phyloP scores from a whole-genome alignment of 2,888 invertebrate species.

The Machimus atricapillus region DNA sequence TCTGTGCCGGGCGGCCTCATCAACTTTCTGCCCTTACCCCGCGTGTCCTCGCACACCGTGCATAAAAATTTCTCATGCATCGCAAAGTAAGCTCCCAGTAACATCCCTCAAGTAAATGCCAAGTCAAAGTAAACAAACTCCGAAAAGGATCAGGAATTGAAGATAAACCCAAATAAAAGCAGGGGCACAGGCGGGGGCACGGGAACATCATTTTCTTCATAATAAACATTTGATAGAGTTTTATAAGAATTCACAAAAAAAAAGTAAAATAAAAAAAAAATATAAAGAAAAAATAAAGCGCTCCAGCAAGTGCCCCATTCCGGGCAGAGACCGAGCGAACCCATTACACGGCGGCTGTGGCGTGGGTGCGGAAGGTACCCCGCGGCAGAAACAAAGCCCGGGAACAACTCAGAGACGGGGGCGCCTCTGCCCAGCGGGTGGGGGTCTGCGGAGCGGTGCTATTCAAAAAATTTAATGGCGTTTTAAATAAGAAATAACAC shows the following conservation, averaged over 20 bases:
- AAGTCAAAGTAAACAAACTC: slow-evolving; percentile 38
- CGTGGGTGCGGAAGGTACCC: not conserved
- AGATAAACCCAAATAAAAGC: slow-evolving; percentile 35
- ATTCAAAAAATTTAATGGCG: slow-evolving; percentile 42
- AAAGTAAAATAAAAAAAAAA: not conserved
- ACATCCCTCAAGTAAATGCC: slow-evolving; percentile 38
- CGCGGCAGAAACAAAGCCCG: slow-evolving; percentile 15
- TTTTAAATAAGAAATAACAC: slow-evolving; percentile 41
- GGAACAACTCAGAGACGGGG: not conserved
- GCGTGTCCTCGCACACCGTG: not conserved
- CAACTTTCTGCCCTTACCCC: not conserved
- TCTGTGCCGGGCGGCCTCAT: not conserved
- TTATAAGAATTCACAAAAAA: slow-evolving; percentile 40
- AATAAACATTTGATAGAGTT: slow-evolving; percentile 40
- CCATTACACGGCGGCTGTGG: not conserved
- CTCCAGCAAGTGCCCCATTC: slow-evolving; percentile 12
- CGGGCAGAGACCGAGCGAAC: not conserved
- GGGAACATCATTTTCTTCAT: slow-evolving; percentile 37
- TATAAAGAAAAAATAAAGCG: not conserved
- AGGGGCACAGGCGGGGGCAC: not conserved
- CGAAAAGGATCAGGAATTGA: slow-evolving; percentile 37
- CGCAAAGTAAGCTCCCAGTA: slow-evolving; percentile 24
- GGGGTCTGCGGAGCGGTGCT: slow-evolving; percentile 8
- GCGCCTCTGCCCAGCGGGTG: not conserved
- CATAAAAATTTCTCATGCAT: slow-evolving; percentile 34